These are phyloP conservation scores for Gallirallus australis DNA, from an alignment of 2,797 vertebrate genomes.

Conservation along the genomic window DNA sequence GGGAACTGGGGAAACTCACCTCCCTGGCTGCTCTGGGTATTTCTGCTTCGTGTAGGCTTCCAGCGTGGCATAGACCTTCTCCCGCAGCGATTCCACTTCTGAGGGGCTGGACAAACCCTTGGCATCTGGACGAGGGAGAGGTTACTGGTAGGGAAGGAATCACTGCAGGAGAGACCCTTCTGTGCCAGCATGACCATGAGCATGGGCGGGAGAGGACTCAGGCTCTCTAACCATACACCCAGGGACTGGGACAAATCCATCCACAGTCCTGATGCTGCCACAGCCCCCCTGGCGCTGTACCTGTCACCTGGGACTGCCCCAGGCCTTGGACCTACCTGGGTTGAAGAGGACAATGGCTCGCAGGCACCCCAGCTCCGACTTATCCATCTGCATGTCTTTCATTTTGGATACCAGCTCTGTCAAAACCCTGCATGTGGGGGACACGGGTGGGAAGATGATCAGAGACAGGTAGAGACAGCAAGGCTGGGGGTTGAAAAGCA, in stretches of 20 bases:
- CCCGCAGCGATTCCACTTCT: conserved; percentile 91
- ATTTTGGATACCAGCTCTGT: conserved; percentile 98
- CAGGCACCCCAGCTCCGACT: conserved; percentile 94
- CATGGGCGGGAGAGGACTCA: rapidly evolving
- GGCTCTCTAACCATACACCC: not conserved
- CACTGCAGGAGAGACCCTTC: not conserved
- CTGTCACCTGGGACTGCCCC: not conserved
- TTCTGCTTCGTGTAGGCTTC: conserved; percentile 98
- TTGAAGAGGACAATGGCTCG: conserved; percentile 96
- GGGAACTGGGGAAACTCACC: conserved; percentile 76
- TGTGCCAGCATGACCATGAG: not conserved
- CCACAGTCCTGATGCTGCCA: not conserved
- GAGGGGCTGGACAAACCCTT: conserved; percentile 93
- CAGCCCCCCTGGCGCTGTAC: not conserved
- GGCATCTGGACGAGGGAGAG: conserved; percentile 83
- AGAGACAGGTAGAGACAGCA: not conserved
- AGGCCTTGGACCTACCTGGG: conserved; percentile 81
- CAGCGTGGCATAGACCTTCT: conserved; percentile 95
- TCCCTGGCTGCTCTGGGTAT: conserved; percentile 94
- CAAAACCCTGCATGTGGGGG: conserved; percentile 83
- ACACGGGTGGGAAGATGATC: not conserved
- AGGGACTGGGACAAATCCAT: not conserved
- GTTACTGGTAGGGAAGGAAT: not conserved
- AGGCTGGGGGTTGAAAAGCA: not conserved
- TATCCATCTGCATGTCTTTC: conserved; percentile 99